Evolutionary conservation across 2,797 vertebrate genomes (phyloP).

Genomic region (Rousettus madagascariensis): DNA sequence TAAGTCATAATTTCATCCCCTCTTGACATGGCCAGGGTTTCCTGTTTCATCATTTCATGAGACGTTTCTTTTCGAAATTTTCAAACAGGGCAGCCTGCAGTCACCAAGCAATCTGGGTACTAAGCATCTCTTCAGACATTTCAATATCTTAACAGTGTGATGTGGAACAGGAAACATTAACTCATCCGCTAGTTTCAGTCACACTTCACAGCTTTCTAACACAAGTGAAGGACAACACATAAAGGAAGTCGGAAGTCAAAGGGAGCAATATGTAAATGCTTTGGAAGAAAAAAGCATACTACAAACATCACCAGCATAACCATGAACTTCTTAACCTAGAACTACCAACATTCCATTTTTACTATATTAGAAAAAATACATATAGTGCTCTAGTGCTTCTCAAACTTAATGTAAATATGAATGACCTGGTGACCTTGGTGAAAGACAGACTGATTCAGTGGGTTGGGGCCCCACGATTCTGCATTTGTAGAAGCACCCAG

Average conservation of each 20-base stretch:
- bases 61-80: not conserved
- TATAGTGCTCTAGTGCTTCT: not conserved
- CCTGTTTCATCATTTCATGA: not conserved
- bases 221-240: conserved; percentile 66
- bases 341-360: not conserved
- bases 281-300: not conserved
- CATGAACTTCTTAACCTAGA: not conserved
- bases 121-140: conserved; percentile 70
- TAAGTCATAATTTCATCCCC: not conserved
- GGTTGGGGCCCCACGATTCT: not conserved
- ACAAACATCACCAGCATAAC: not conserved
- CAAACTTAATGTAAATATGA: not conserved
- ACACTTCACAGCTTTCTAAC: conserved; percentile 76
- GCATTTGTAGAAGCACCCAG: not conserved
- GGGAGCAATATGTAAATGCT: conserved; percentile 53
- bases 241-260: conserved; percentile 66
- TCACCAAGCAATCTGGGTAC: conserved; percentile 39
- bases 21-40: not conserved
- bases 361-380: not conserved
- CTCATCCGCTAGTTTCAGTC: conserved; percentile 81
- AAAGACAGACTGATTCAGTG: not conserved
- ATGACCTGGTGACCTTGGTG: not conserved
- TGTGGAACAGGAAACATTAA: conserved; percentile 81
- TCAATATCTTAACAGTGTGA: conserved; percentile 76
- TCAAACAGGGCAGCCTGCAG: not conserved